These are phyloP conservation scores for Gnathonemus echidnorhynchus DNA, from an alignment of 2,113 vertebrate genomes.

Conservation along the genomic window DNA sequence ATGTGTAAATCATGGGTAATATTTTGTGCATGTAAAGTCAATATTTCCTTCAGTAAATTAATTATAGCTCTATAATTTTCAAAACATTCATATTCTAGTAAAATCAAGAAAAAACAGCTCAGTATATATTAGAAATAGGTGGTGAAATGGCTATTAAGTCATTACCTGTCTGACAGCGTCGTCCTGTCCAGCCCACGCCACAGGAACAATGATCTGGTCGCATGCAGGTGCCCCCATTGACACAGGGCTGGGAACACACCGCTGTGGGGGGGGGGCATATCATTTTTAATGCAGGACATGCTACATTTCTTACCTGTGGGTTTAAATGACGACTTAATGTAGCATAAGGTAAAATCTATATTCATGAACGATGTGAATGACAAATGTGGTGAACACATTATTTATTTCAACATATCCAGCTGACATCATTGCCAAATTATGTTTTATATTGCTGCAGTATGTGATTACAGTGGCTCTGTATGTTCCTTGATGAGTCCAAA, in stretches of 20 bases:
- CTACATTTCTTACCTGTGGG: not conserved
- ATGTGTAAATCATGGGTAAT: not conserved
- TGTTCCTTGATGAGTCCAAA: not conserved
- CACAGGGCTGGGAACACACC: conserved; percentile 66
- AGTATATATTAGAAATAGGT: not conserved
- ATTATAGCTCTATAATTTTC: not conserved
- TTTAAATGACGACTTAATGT: not conserved
- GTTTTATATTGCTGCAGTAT: not conserved
- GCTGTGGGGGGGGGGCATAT: conserved; percentile 47
- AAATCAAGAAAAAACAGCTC: not conserved
- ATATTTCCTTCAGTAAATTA: not conserved
- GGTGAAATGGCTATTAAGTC: not conserved
- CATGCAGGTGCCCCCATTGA: conserved; percentile 70
- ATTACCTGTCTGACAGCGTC: conserved; percentile 73
- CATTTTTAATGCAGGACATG: not conserved
- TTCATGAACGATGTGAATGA: not conserved
- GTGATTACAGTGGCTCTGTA: not conserved
- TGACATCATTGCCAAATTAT: not conserved
- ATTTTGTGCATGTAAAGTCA: not conserved
- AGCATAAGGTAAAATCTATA: not conserved
- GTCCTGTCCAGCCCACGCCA: conserved; percentile 67
- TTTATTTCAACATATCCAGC: not conserved
- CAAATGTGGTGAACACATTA: not conserved
- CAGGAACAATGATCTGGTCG: conserved; percentile 70
- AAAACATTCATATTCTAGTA: not conserved